Evolutionary conservation across 1,140 invertebrate genomes (phyloP).

Genomic region (Bombus breviceps): DNA sequence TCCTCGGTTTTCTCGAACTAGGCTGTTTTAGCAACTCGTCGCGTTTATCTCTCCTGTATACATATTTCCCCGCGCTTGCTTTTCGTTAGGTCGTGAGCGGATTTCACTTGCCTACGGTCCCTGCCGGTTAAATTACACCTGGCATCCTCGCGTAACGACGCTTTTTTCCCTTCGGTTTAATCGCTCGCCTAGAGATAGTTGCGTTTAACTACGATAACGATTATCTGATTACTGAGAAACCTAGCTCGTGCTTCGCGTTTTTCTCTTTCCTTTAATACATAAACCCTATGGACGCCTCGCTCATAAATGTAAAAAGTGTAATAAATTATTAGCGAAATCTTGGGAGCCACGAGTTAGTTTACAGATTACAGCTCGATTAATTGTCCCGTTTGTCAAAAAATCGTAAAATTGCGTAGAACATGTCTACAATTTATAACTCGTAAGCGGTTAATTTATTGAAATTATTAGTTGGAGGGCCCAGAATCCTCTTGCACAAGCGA

Average conservation of each 20-base stretch:
- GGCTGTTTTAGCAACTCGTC: slow-evolving; percentile 11
- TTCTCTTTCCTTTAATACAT: background rate
- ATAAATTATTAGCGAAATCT: no score
- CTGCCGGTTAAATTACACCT: background rate
- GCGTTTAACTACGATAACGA: slow-evolving; percentile 38
- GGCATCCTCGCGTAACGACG: background rate
- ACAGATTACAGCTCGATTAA: no score
- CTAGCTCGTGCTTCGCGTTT: background rate
- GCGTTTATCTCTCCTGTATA: slow-evolving; percentile 2
- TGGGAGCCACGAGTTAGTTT: no score
- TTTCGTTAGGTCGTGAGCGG: background rate
- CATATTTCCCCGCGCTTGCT: background rate
- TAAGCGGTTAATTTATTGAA: no score
- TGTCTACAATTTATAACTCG: no score
- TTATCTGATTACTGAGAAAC: slow-evolving; percentile 18
- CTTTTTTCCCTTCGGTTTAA: slow-evolving; percentile 6
- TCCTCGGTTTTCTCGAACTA: background rate
- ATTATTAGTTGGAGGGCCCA: no score
- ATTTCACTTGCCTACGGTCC: background rate
- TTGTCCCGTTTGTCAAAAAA: no score
- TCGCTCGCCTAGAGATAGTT: slow-evolving; percentile 31
- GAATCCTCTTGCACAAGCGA: no score
- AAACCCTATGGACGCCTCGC: no score
- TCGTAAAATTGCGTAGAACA: no score
- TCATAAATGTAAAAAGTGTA: no score